phyloP scores from a whole-genome alignment of 2,888 invertebrate genomes.

The Pammene aurita region DNA sequence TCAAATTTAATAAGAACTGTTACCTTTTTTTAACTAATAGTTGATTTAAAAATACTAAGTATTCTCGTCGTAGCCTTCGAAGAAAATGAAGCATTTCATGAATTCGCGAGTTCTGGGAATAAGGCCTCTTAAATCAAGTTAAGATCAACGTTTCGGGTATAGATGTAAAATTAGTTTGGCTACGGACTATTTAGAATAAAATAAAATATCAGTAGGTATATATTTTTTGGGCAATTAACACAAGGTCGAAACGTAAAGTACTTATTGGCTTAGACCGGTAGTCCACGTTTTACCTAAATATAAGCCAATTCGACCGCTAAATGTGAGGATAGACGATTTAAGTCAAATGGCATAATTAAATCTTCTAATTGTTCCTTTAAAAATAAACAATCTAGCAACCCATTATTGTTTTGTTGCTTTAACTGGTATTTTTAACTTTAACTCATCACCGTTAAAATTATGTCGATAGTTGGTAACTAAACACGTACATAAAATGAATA shows the following conservation, averaged over 20 bases:
- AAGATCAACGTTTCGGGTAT: not conserved
- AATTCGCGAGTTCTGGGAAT: too few species aligned
- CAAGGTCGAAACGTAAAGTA: conserved; percentile 5
- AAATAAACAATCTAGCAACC: not conserved
- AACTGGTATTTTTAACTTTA: not conserved
- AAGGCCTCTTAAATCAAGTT: too few species aligned
- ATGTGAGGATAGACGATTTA: not conserved
- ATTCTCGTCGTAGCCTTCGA: too few species aligned
- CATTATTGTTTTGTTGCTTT: not conserved
- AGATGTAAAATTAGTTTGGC: not conserved
- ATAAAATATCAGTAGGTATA: not conserved
- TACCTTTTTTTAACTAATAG: too few species aligned
- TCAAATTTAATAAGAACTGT: too few species aligned
- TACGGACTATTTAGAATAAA: not conserved
- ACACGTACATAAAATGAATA: not conserved
- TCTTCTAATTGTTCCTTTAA: not conserved
- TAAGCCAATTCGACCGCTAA: not conserved
- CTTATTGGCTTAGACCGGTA: conserved; percentile 3
- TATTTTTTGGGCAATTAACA: not conserved
- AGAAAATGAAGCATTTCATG: too few species aligned
- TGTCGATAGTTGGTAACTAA: not conserved
- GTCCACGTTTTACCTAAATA: not conserved
- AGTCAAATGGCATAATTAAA: conserved; percentile 3
- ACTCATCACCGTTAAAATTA: not conserved
- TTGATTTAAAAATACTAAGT: too few species aligned